Evolutionary conservation across 2,113 vertebrate species (phyloP).

Genomic region (Seriola aureovittata): DNA sequence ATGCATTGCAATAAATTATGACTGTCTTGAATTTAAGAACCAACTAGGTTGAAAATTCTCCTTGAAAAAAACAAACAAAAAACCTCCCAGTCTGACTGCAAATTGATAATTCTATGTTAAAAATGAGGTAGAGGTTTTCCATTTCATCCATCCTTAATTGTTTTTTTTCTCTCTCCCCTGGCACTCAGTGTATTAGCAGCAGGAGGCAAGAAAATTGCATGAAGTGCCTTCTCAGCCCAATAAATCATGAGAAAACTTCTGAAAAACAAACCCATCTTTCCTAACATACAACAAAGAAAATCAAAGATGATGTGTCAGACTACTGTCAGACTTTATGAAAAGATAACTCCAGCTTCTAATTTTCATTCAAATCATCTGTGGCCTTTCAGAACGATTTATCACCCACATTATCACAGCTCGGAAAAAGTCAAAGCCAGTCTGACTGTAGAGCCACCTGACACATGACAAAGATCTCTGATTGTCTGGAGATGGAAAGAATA

Average conservation of each 20-base stretch:
- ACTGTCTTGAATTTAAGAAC: neutral
- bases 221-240: neutral
- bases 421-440: constrained; percentile 6
- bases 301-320: neutral
- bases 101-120: constrained; percentile 38
- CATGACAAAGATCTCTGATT: constrained; percentile 16
- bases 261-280: neutral
- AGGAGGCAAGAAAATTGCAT: constrained; percentile 2
- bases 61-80: constrained; percentile 22
- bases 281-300: neutral
- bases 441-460: constrained; percentile 5
- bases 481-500: neutral
- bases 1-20: neutral
- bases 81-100: constrained; percentile 13
- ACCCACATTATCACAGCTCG: neutral
- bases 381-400: constrained; percentile 22
- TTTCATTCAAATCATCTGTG: constrained; percentile 9
- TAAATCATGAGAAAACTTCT: constrained; percentile 6
- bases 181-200: neutral
- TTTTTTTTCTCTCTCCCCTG: constrained; percentile 3
- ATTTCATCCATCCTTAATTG: constrained; percentile 33
- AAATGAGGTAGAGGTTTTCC: constrained; percentile 27
- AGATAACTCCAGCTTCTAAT: neutral
- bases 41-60: neutral
- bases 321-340: neutral